Evolutionary conservation across 2,797 vertebrate genomes (phyloP).

Genomic region (Columba guinea): DNA sequence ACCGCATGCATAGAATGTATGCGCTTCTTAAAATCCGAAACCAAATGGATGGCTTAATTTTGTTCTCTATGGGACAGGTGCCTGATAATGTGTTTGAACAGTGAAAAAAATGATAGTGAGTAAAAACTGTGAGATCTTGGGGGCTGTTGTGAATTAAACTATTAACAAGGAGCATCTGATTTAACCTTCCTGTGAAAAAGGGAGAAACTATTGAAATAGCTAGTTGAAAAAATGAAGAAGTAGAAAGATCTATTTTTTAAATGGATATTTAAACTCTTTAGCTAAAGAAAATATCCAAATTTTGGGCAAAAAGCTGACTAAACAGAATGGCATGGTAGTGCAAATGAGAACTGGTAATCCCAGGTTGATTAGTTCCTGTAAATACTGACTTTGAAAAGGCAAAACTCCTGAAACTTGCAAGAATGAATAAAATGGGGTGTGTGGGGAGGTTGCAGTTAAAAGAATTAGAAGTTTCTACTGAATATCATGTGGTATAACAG

Average conservation of each 20-base stretch:
- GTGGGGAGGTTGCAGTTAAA: background rate
- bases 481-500: background rate
- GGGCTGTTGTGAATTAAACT: background rate
- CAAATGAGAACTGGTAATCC: background rate
- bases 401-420: background rate
- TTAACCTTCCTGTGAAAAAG: background rate
- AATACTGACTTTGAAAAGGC: background rate
- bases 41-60: background rate
- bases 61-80: background rate
- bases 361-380: background rate
- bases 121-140: background rate
- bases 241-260: background rate
- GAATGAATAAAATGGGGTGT: background rate
- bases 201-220: background rate
- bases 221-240: background rate
- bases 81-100: background rate
- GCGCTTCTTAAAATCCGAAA: background rate
- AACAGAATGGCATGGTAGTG: background rate
- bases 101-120: background rate
- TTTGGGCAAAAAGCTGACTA: background rate
- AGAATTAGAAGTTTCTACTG: background rate
- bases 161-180: background rate
- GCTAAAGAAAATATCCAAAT: background rate
- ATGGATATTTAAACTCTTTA: background rate
- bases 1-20: background rate